Base-by-base conservation (phyloP, 2,113 vertebrate species). In the Dipodomys ordii region DNA sequence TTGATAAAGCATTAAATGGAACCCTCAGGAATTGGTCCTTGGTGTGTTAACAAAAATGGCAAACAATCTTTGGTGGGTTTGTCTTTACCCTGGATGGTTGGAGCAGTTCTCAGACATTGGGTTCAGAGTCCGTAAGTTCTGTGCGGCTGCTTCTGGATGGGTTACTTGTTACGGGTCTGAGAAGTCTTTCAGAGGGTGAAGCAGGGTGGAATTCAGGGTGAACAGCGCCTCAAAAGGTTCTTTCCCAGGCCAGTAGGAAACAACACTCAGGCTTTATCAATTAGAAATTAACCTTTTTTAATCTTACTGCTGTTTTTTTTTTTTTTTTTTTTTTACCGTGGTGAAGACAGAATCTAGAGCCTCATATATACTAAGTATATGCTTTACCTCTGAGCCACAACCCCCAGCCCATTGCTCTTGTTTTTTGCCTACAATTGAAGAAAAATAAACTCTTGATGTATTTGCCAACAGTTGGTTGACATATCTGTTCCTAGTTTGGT, bases 181-280 rank as follows among this genome's bases (percentile, higher is more conserved):
- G 27, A 65, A 46, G 19, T 23, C 8, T 44, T n/a, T 27, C 35
- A 22, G 73, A n/a, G 27, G 2, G 20, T 69, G 80, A 67, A 53
- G 5, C 15, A 22, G 6, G 23, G 22, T 32, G 20, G 20, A 57
- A 10, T 18, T 68, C 32, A 18, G n/a, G 20, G 19, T 87, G 22
- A 49, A 88, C 62, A 79, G 83, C 44, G 11, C 39, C 25, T 53
- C 13, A 62, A 65, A 69, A 62, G 35, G 68, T 83, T 49, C 49
- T 49, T 39, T 39, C 5, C 39, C 39, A 87, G 89, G 82, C 39
- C 69, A 88, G 44, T 46, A 44, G 25, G 30, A 83, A 49, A 86
- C 9, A 15, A 57, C 62, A 80, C 72, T 28, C 20, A 68, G 80
- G 68, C 86, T 95, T 91, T 86, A 28, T 64, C 82, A 86, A 74